Percentiles rank a stretch among this genome's conserved stretches.
Conservation (phyloP, 2,797 vertebrate genomes). For the Phalloptychus januarius region DNA sequence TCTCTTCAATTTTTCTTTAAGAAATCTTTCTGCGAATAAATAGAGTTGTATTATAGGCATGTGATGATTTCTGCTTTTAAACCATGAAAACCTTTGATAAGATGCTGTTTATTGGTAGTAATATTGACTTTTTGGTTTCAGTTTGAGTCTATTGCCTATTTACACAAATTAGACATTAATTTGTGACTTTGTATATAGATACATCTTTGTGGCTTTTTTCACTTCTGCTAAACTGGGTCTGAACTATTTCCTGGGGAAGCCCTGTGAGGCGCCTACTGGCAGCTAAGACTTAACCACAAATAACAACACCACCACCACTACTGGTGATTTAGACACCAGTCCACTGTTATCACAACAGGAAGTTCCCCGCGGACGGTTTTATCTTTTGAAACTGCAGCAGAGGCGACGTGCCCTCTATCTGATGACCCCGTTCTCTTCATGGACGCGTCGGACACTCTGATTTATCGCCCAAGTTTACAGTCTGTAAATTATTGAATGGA, state of each 20-base stretch:
- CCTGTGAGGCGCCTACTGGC: neutral
- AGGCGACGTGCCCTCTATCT: neutral
- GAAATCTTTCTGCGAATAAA: neutral
- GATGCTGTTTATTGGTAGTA: neutral
- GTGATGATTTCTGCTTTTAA: neutral
- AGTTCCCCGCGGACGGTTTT: neutral
- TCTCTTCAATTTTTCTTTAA: neutral
- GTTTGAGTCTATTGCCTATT: neutral
- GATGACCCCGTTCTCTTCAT: neutral
- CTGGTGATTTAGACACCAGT: neutral
- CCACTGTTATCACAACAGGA: neutral
- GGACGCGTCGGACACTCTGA: neutral
- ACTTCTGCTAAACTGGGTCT: slow-evolving; percentile 9
- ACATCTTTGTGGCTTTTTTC: neutral
- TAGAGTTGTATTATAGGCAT: neutral
- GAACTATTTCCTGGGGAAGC: slow-evolving; percentile 20
- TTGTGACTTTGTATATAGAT: neutral
- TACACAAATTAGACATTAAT: neutral
- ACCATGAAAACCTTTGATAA: neutral
- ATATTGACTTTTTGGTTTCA: neutral
- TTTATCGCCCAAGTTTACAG: neutral
- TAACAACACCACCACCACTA: neutral
- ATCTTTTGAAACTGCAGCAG: neutral
- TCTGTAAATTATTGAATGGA: neutral
- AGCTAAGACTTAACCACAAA: neutral